Evolutionary conservation across 2,797 vertebrate genomes (phyloP), one percentile per base, ranked within the genome.

Genomic region (Zalophus californianus): DNA sequence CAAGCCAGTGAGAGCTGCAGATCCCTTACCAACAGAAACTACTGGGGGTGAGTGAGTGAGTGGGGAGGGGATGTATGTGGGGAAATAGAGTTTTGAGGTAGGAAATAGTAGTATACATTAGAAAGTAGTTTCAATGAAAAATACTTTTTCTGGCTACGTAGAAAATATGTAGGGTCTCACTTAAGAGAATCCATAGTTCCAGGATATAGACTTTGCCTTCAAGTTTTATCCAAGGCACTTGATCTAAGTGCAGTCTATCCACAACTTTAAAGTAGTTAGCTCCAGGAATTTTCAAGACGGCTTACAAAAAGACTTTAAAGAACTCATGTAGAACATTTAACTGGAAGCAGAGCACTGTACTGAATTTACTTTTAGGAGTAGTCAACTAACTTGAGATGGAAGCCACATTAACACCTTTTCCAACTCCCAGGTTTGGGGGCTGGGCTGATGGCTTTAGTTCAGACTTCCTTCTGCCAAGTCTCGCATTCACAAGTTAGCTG

Each of bases 211-310:
- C 70, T 86, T 78, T 84, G 52, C 84, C 64, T 83, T 52, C 44
- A 48, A 27, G n/a, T 92, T 80, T 70, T 73, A 75, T 14, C n/a
- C 86, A 73, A 86, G 32, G 54, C 62, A 79, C 73, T 90, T 48
- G 60, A 35, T 18, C n/a, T 87, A 90, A 92, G 73, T 60, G 32
- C 35, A 58, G 35, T 52, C 72, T 91, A 86, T 95, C 41, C 66
- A 86, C 85, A 25, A 72, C 72, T 94, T 96, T 72, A 92, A 68
- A 48, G 27, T 77, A 58, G 44, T 85, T 90, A 87, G 72, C 44
- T 90, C 70, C 38, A 86, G 82, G 72, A 95, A 94, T 94, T 78
- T 87, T 89, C 68, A 91, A 96, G 54, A 92, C 32, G 86, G 56
- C 75, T 75, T 79, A 14, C 60, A 60, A 87, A 80, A 75, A 86